These are phyloP conservation scores for Porites rus DNA, from an alignment of 92 coral and sea anemone genomes.

Conservation along the genomic window DNA sequence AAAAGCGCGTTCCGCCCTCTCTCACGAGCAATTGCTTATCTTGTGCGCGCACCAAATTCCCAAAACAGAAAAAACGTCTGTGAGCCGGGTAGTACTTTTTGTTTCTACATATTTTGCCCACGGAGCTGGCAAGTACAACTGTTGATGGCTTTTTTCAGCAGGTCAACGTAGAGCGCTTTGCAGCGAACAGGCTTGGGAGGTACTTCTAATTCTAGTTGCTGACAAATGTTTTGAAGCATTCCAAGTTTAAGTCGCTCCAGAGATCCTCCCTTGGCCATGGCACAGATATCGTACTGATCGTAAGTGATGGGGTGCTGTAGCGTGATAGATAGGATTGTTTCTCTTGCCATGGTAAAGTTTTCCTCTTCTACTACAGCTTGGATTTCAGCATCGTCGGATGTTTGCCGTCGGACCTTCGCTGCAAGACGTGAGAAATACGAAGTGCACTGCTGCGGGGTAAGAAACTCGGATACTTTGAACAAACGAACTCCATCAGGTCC, in stretches of 20 bases:
- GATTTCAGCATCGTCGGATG: slow-evolving; percentile 29
- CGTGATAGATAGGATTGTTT: slow-evolving; percentile 1
- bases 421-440: slow-evolving; percentile 46
- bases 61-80: slow-evolving; percentile 11
- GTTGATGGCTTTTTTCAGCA: slow-evolving; percentile 27
- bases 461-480: slow-evolving; percentile 46
- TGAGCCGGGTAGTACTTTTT: neutral
- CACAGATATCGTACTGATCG: slow-evolving; percentile 56
- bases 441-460: slow-evolving; percentile 43
- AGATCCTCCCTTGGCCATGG: slow-evolving; percentile 30
- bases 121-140: slow-evolving; percentile 24
- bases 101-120: neutral
- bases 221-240: slow-evolving; percentile 53
- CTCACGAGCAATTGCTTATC: slow-evolving; percentile 21
- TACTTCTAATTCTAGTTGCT: slow-evolving; percentile 35
- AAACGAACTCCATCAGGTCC: slow-evolving; percentile 32
- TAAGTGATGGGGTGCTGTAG: slow-evolving; percentile 43
- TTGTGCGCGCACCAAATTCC: slow-evolving; percentile 24
- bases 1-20: neutral
- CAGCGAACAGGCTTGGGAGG: slow-evolving; percentile 32
- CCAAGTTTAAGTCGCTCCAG: slow-evolving; percentile 26
- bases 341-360: slow-evolving; percentile 47
- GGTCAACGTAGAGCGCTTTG: slow-evolving; percentile 34
- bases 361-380: slow-evolving; percentile 39
- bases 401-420: slow-evolving; percentile 15